Evolutionary conservation across 2,113 vertebrate genomes (phyloP).

Genomic region (Mungos mungo): DNA sequence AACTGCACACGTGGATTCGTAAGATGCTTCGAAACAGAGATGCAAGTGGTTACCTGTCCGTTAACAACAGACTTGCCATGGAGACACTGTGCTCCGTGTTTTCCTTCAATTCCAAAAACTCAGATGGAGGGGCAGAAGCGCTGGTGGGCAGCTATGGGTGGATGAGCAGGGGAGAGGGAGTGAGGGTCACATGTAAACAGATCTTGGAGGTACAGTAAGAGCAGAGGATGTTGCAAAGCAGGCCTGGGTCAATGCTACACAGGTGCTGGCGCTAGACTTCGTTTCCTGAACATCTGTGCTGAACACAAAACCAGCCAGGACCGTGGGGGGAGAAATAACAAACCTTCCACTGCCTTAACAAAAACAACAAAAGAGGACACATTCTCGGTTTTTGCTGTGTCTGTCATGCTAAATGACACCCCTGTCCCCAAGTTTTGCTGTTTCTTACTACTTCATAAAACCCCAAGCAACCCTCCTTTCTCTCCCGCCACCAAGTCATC

Average conservation of each 20-base stretch:
- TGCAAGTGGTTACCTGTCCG: neutral
- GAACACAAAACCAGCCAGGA: constrained; percentile 69
- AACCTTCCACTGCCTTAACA: constrained; percentile 37
- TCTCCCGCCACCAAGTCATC: constrained; percentile 47
- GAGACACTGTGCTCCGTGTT: neutral
- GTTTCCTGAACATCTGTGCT: constrained; percentile 84
- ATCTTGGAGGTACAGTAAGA: constrained; percentile 70
- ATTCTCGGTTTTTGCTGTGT: neutral
- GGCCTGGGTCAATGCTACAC: constrained; percentile 74
- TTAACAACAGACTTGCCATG: constrained; percentile 48
- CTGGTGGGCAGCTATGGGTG: constrained; percentile 13
- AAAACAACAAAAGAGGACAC: constrained; percentile 64
- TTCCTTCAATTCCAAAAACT: constrained; percentile 13
- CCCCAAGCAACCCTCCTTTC: constrained; percentile 59
- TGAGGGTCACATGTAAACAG: constrained; percentile 61
- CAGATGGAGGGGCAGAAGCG: neutral
- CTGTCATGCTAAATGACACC: neutral
- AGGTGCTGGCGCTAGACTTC: constrained; percentile 75
- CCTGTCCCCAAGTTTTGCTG: constrained; percentile 59
- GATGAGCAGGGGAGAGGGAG: neutral
- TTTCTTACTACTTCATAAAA: constrained; percentile 73
- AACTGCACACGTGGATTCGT: neutral
- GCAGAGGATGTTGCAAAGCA: constrained; percentile 66
- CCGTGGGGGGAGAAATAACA: constrained; percentile 29
- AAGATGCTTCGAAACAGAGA: constrained; percentile 22